Percentiles rank a stretch among this genome's conserved stretches.
Conservation (phyloP, 2,888 invertebrate genomes). For the Platycheirus albimanus region DNA sequence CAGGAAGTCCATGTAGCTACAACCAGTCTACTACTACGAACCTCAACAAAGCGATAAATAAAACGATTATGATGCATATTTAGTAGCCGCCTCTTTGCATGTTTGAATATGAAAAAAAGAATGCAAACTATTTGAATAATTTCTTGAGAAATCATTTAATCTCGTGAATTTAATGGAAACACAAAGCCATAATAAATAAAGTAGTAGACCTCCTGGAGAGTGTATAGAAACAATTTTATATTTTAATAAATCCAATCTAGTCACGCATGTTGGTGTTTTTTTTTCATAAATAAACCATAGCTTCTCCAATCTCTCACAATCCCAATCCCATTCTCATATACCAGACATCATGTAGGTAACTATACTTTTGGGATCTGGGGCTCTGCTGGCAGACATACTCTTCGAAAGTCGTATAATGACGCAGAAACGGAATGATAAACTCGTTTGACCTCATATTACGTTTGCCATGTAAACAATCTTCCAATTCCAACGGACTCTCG, state of each 20-base stretch:
- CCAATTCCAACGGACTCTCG: too few species aligned
- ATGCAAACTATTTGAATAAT: background rate
- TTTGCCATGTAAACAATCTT: slow-evolving; percentile 31
- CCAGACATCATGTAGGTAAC: too few species aligned
- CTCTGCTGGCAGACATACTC: slow-evolving; percentile 3
- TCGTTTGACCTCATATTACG: slow-evolving; percentile 50
- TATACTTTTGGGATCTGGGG: background rate
- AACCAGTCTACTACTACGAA: background rate
- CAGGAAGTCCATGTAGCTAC: background rate
- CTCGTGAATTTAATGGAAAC: background rate
- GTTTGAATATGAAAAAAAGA: background rate
- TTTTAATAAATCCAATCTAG: slow-evolving; percentile 22
- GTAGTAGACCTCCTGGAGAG: too few species aligned
- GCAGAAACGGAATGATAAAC: slow-evolving; percentile 45
- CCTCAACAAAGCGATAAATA: too few species aligned
- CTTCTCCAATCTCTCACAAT: slow-evolving; percentile 16
- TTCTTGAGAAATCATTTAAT: slow-evolving; percentile 7
- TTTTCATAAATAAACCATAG: slow-evolving; percentile 11
- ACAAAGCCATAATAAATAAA: background rate
- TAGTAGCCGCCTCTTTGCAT: background rate
- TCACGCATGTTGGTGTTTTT: slow-evolving; percentile 7
- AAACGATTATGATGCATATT: background rate
- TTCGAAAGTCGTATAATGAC: too few species aligned
- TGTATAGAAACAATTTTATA: too few species aligned
- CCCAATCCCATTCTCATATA: too few species aligned